Conservation (phyloP, 2,113 vertebrate species). For the Piprites chloris region DNA sequence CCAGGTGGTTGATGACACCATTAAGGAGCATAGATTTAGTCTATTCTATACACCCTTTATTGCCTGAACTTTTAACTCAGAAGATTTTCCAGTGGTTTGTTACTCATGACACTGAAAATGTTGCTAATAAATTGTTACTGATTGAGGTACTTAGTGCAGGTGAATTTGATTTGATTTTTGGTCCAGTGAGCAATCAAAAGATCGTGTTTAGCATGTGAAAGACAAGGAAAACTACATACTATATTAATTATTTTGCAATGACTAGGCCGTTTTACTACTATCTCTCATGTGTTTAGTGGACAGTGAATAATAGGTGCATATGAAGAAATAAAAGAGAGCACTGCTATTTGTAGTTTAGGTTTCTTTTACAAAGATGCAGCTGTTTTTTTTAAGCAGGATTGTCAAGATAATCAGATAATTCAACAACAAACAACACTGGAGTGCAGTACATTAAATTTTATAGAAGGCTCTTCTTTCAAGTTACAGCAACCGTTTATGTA, state of each 20-base stretch:
- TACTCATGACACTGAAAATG: neutral
- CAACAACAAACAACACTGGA: neutral
- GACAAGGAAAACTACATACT: neutral
- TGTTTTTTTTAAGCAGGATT: neutral
- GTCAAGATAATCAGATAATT: neutral
- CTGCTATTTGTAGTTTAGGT: neutral
- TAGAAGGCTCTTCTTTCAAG: neutral
- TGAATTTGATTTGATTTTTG: neutral
- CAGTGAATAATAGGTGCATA: neutral
- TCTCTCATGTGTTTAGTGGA: neutral
- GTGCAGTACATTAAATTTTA: neutral
- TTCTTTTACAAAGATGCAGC: neutral
- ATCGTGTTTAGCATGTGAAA: neutral
- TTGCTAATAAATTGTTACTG: neutral
- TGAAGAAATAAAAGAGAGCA: neutral
- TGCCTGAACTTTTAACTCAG: neutral
- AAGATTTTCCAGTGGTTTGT: neutral
- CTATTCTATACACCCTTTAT: neutral
- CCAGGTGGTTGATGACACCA: neutral
- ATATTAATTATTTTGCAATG: neutral
- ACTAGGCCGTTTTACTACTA: neutral
- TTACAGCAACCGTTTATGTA: neutral
- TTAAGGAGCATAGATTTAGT: neutral
- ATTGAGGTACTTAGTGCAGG: neutral
- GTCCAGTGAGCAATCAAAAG: neutral